Conservation (phyloP, 2,797 vertebrate species). For the Chaetophractus vellerosus region DNA sequence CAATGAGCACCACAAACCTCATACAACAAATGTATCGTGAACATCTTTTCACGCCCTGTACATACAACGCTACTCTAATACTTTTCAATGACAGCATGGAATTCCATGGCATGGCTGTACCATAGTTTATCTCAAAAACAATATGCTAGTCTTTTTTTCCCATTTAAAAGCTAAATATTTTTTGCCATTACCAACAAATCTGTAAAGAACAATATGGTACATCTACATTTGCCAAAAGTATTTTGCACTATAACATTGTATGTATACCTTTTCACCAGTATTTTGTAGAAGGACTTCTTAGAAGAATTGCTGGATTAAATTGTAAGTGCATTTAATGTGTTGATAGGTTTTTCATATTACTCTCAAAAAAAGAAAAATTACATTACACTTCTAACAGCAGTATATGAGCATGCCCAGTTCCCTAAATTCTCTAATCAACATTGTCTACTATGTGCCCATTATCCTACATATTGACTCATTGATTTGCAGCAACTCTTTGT, state of each 20-base stretch:
- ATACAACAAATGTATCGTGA: neutral
- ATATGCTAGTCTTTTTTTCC: neutral
- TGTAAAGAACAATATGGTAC: neutral
- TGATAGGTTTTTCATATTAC: neutral
- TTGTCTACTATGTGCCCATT: neutral
- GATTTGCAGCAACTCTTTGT: conserved; percentile 29
- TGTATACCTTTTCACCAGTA: neutral
- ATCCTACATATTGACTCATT: neutral
- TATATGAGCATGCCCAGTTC: neutral
- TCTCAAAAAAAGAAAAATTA: neutral
- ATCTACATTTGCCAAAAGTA: neutral
- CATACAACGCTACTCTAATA: neutral
- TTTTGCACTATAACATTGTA: neutral
- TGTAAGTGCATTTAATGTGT: neutral
- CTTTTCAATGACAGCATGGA: neutral
- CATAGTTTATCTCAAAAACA: neutral
- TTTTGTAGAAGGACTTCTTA: neutral
- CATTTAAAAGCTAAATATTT: neutral
- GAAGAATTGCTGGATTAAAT: conserved; percentile 29
- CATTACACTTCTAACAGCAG: neutral
- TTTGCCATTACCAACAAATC: neutral
- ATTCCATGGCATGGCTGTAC: neutral
- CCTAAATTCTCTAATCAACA: neutral
- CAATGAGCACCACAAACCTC: neutral
- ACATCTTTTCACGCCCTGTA: neutral